Conservation (phyloP, 2,797 vertebrate genomes). For the Gallirallus australis region DNA sequence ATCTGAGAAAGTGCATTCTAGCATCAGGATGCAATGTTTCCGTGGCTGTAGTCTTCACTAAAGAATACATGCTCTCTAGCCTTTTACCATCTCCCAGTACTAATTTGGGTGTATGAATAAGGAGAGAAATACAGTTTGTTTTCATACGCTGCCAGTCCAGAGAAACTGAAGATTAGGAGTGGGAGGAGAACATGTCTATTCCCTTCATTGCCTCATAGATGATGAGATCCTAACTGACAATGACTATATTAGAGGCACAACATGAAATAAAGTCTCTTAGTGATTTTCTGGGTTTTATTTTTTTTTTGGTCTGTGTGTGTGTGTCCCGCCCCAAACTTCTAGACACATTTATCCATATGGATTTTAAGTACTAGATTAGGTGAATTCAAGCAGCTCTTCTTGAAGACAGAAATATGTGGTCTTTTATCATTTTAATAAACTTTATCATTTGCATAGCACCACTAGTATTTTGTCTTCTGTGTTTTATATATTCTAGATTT, state of each 20-base stretch:
- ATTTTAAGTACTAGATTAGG: background rate
- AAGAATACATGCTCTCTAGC: background rate
- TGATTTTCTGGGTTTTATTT: too few species aligned
- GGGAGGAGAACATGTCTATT: background rate
- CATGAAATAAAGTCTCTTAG: background rate
- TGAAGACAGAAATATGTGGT: background rate
- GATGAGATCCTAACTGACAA: background rate
- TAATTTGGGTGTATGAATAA: background rate
- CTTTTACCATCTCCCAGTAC: background rate
- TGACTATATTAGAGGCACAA: background rate
- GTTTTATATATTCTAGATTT: background rate
- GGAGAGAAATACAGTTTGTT: background rate
- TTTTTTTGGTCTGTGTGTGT: background rate
- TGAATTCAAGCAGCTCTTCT: background rate
- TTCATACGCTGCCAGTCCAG: background rate
- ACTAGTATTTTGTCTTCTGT: background rate
- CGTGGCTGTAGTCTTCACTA: background rate
- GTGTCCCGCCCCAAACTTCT: background rate
- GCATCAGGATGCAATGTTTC: background rate
- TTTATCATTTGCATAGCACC: rapidly evolving
- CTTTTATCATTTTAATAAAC: background rate
- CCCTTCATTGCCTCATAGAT: background rate
- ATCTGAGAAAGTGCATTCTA: background rate
- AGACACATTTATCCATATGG: background rate
- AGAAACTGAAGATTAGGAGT: background rate